Conservation (phyloP, 2,113 vertebrate genomes). For the Etheostoma spectabile region DNA sequence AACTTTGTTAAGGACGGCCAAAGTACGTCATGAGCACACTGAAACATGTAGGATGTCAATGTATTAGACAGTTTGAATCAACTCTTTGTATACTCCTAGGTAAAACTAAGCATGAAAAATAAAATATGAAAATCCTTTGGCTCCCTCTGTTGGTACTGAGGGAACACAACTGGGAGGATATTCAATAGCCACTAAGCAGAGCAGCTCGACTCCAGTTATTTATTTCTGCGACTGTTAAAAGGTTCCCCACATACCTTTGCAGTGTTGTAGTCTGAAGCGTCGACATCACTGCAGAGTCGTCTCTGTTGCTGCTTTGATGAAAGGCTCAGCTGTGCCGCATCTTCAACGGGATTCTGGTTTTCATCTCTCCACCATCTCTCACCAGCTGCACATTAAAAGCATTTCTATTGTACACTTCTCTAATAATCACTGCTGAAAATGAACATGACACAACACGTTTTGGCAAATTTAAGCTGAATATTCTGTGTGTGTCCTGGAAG, state of each 20-base stretch:
- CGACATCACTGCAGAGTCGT: conserved; percentile 77
- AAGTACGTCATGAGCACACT: not conserved
- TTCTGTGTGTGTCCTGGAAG: not conserved
- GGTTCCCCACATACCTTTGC: conserved; percentile 83
- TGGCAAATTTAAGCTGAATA: not conserved
- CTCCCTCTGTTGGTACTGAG: conserved; percentile 73
- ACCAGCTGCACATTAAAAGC: conserved; percentile 73
- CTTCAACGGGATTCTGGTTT: conserved; percentile 80
- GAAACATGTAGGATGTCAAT: not conserved
- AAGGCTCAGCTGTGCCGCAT: conserved; percentile 73
- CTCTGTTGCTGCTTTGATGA: conserved; percentile 75
- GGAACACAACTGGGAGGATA: not conserved
- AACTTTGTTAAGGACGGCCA: not conserved
- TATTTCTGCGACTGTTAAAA: not conserved
- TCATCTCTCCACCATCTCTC: conserved; percentile 78
- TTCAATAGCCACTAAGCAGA: not conserved
- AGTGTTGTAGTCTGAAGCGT: conserved; percentile 78
- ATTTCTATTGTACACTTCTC: not conserved
- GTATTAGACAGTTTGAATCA: not conserved
- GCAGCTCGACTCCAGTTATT: not conserved
- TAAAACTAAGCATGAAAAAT: not conserved
- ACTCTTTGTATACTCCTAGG: not conserved
- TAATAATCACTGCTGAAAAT: not conserved
- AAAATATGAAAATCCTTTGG: conserved; percentile 24
- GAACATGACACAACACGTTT: not conserved